Base-by-base conservation (phyloP, 2,888 invertebrate species). In the Timandra comae region DNA sequence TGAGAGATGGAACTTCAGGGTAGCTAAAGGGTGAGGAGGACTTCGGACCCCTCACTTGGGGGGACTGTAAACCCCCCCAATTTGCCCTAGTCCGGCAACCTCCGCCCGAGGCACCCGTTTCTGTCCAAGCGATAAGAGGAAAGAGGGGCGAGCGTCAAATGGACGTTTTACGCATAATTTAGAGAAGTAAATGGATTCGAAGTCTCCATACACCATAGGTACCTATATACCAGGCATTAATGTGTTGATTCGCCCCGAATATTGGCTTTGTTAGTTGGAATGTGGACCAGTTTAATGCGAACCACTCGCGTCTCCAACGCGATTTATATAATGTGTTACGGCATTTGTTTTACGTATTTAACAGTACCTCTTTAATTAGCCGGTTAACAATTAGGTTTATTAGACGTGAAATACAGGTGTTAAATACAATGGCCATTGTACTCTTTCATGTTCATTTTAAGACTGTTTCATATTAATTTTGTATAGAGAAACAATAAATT, bases 161-260 rank as follows among this genome's bases (percentile, higher is more conserved):
- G 85, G 86, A 86, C 86, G 86, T 86, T 86, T 86, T 86, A 86
- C 86, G 86, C 86, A 86, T 86, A 86, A 86, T 86, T 86, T 86
- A 86, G 84, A 84, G 78, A 81, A 82, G 82, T 82, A 86, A 86
- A 86, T 86, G 86, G 86, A 82, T 86, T 84, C 81, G 81, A 85
- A 80, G 75, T 73, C 76, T 80, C 74, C 78, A 72, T 64, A 71
- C 69, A 73, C 73, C 74, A 72, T 70, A 62, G 52, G 58, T 64
- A 77, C 67, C 66, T 77, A 75, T 70, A 70, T 65, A 54, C 52
- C 48, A 58, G 54, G 53, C 61, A 54, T 63, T 61, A 60, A 67
- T 61, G 60, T 60, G 52, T 52, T 53, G 44, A 49, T 49, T 38
- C 29, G 28, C 30, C 30, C 38, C 30, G 38, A 35, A 46, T 38